Evolutionary conservation across 2,113 vertebrate genomes (phyloP).

Genomic region (Hemiscyllium ocellatum): DNA sequence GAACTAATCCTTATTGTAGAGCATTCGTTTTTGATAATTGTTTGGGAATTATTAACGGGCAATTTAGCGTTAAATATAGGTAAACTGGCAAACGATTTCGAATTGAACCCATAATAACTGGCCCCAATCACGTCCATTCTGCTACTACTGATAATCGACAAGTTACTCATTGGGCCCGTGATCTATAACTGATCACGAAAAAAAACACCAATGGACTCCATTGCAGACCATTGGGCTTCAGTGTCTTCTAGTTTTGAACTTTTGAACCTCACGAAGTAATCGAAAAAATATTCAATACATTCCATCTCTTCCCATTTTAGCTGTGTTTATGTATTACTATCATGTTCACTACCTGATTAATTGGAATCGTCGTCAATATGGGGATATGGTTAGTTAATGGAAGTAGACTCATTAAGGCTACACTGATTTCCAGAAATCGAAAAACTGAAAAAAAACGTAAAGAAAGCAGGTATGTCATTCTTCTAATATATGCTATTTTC

Average conservation of each 20-base stretch:
- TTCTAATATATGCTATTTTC: not conserved
- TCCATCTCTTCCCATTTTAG: not conserved
- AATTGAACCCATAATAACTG: too few species aligned
- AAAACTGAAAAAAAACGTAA: not conserved
- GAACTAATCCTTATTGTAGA: too few species aligned
- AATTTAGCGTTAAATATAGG: too few species aligned
- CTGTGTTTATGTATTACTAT: not conserved
- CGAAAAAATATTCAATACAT: not conserved
- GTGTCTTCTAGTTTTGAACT: not conserved
- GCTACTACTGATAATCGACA: too few species aligned
- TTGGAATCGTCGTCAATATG: accelerated
- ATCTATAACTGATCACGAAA: too few species aligned
- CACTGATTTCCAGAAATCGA: not conserved
- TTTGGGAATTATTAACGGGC: too few species aligned
- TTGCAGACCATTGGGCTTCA: too few species aligned
- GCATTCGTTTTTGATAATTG: too few species aligned
- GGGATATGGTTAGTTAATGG: not conserved
- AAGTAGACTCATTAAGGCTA: not conserved
- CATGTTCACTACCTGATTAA: not conserved
- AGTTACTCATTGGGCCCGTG: too few species aligned
- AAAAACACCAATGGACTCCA: too few species aligned
- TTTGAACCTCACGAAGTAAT: not conserved
- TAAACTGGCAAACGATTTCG: too few species aligned
- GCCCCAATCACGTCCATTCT: too few species aligned
- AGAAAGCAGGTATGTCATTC: not conserved